Evolutionary conservation across 2,113 vertebrate species (phyloP).

Genomic region (Chaenocephalus aceratus): DNA sequence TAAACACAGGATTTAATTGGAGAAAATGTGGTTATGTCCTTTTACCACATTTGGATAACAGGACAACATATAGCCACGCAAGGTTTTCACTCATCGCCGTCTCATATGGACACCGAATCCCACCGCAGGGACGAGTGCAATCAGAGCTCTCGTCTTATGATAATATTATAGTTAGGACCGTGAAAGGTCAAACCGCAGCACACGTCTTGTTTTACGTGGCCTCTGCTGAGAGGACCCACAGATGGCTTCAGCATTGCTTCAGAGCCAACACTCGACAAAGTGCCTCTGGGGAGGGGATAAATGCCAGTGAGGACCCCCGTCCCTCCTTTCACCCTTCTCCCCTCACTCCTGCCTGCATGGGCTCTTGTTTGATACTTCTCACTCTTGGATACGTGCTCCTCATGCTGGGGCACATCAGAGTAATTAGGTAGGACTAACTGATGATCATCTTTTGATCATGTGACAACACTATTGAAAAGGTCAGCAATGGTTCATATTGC

Average conservation of each 20-base stretch:
- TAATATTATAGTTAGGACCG: slow-evolving; percentile 85
- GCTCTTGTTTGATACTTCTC: slow-evolving; percentile 71
- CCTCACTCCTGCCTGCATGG: slow-evolving; percentile 16
- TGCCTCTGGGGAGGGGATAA: slow-evolving; percentile 59
- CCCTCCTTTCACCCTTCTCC: slow-evolving; percentile 26
- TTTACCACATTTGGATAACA: slow-evolving; percentile 19
- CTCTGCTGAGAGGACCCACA: slow-evolving; percentile 70
- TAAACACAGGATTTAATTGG: background rate
- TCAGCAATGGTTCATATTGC: slow-evolving; percentile 84
- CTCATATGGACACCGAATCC: slow-evolving; percentile 64
- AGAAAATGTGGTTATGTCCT: background rate
- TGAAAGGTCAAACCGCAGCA: slow-evolving; percentile 84
- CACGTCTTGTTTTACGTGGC: slow-evolving; percentile 77
- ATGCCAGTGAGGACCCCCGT: slow-evolving; percentile 39
- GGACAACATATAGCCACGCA: slow-evolving; percentile 33
- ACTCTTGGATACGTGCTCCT: slow-evolving; percentile 42
- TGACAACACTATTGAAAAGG: slow-evolving; percentile 85
- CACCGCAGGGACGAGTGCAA: slow-evolving; percentile 68
- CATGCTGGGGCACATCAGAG: slow-evolving; percentile 73
- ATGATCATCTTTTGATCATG: slow-evolving; percentile 84
- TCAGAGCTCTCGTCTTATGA: slow-evolving; percentile 77
- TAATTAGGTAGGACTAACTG: slow-evolving; percentile 83
- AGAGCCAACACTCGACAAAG: slow-evolving; percentile 65
- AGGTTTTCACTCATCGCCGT: slow-evolving; percentile 47
- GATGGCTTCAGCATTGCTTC: slow-evolving; percentile 76